Evolutionary conservation across 2,113 vertebrate genomes (phyloP), one percentile per base, ranked within the genome.

Genomic region (Numenius arquata): DNA sequence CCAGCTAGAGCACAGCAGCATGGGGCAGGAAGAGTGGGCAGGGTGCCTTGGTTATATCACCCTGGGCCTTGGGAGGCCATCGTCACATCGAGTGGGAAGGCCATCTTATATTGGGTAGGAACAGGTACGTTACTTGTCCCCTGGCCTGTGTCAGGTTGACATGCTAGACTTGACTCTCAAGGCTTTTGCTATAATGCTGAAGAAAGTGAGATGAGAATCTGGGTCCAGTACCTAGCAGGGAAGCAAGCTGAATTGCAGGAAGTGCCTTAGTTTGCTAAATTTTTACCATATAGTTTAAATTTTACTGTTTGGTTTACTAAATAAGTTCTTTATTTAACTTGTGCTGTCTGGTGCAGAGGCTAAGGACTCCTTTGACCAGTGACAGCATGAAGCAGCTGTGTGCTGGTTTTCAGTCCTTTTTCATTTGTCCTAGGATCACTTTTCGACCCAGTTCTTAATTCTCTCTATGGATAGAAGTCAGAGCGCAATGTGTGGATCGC

Each of bases 1-100:
- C 21, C 25, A 82, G 17, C 27, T 20, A 50, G 32, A 2, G 3
- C 55, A 7, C 2, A 21, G 53, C 48, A 67, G 62, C 53, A 4
- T 38, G 30, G 16, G n/a, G 26, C 67, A 65, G 43, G 15, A 56
- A n/a, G n/a, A 76, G 26, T 22, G 79, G 41, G 26, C 32, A 78
- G 41, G 22, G n/a, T 4, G 2, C 45, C 40, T 45, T 68, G 32
- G 11, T 83, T 65, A 25, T 87, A 25, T 87, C 30, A 58, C 21
- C 3, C 21, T 2, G 7, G 40, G 61, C 27, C 15, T 41, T 79
- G 52, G 45, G 36, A 79, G 21, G 38, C 50, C 63, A 26, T 29
- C 1, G 0, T 63, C 2, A 0, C 36, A 17, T 19, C 0, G 5
- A 27, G 20, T 32, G 19, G 58, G 62, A 41, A 85, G 25, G 26